These are phyloP conservation scores for Lucilia cuprina DNA, from an alignment of 1,140 invertebrate genomes.

Conservation along the genomic window DNA sequence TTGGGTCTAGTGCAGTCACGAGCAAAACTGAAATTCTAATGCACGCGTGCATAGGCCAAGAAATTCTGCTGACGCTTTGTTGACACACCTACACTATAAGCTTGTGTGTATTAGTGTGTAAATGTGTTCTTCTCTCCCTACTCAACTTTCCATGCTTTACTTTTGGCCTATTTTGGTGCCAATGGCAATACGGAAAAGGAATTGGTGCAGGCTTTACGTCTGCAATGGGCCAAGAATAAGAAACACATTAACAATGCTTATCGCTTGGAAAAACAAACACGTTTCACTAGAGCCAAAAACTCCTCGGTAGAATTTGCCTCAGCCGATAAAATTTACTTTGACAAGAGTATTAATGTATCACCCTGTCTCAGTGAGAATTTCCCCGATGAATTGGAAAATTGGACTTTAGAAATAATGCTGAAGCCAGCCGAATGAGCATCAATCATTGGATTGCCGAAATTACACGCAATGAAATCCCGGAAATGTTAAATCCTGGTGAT, in stretches of 20 bases:
- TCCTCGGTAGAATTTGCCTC: conserved; percentile 74
- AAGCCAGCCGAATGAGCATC: conserved; percentile 68
- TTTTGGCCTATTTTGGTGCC: conserved; percentile 81
- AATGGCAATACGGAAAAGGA: conserved; percentile 73
- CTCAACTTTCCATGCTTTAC: conserved; percentile 82
- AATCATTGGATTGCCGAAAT: conserved; percentile 82
- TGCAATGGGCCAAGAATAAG: conserved; percentile 66
- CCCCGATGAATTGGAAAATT: conserved; percentile 70
- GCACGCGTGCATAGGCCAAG: too few relatives aligned
- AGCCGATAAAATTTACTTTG: conserved; percentile 79
- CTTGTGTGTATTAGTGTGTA: too few relatives aligned
- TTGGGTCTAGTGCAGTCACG: too few relatives aligned
- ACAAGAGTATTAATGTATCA: conserved; percentile 63
- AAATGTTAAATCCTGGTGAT: conserved; percentile 72
- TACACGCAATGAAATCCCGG: conserved; percentile 81
- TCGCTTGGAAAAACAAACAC: conserved; percentile 68
- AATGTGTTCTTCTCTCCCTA: conserved; percentile 90
- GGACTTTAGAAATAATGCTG: conserved; percentile 72
- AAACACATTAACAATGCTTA: conserved; percentile 71
- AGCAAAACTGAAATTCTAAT: too few relatives aligned
- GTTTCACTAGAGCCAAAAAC: conserved; percentile 62
- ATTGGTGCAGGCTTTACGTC: conserved; percentile 70
- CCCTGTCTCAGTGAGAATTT: conserved; percentile 74
- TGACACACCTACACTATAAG: too few relatives aligned
- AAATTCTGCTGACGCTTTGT: too few relatives aligned